Evolutionary conservation across 2,113 vertebrate species (phyloP).

Genomic region (Tyrannus savana): DNA sequence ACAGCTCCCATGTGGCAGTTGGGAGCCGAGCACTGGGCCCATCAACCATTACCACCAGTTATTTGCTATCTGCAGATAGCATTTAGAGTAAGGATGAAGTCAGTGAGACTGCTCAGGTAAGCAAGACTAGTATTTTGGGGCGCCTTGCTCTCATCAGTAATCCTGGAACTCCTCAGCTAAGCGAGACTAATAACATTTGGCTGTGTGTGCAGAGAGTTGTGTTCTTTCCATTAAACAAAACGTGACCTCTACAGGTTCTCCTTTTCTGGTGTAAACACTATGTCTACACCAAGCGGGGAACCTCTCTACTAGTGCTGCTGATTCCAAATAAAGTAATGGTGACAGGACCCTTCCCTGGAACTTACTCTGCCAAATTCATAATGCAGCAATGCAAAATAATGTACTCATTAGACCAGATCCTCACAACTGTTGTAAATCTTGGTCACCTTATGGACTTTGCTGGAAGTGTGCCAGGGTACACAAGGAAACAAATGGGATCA

Average conservation of each 20-base stretch:
- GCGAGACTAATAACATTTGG: neutral
- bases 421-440: conserved; percentile 10
- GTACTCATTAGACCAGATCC: neutral
- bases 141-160: neutral
- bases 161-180: neutral
- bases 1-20: neutral
- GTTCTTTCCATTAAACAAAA: conserved; percentile 46
- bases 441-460: neutral
- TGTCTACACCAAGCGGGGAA: neutral
- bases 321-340: conserved; percentile 56
- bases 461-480: neutral
- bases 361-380: conserved; percentile 16
- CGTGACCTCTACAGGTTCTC: neutral
- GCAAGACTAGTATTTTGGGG: neutral
- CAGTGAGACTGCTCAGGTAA: neutral
- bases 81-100: neutral
- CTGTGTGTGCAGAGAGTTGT: neutral
- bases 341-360: neutral
- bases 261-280: conserved; percentile 17
- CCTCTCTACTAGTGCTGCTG: neutral
- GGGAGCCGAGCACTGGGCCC: neutral
- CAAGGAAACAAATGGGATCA: neutral
- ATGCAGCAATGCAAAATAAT: conserved; percentile 8
- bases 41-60: neutral
- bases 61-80: neutral